Evolutionary conservation across 2,113 vertebrate species (phyloP), one percentile per base, ranked within the genome.

Genomic region (Limnothrissa miodon): DNA sequence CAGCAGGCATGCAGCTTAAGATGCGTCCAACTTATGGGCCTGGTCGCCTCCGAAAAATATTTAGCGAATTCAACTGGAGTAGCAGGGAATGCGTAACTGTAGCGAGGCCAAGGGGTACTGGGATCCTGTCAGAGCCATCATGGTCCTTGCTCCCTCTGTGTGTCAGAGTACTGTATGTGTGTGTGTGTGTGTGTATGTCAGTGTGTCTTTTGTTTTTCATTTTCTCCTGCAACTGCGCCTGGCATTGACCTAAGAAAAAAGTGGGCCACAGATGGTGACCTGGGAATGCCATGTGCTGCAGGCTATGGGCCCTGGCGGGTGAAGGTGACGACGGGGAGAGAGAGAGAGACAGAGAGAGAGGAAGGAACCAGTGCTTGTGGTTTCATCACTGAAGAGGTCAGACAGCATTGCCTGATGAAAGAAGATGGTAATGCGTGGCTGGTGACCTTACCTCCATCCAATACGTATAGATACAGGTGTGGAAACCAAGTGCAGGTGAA

Each of bases 81-180:
- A 83, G 81, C 59, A 78, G 66, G 83, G 89, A 84, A 80, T 48
- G 36, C 78, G 62, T 85, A 82, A 85, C 84, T 83, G 83, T 81
- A 83, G 81, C 66, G 86, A 82, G 79, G 83, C 82, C 25, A 62
- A 11, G 9, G 59, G 2, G 59, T 29, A 29, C 19, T 56, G 9
- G 59, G 59, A 62, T 11, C 80, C 79, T 70, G 62, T 79, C 84
- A 79, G 85, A 46, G 59, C 59, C 59, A 29, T 62, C 25, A 62
- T 2, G 59, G 59, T n/a, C 13, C 7, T 80, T 15, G 56, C 81
- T 85, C 82, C 39, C 7, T 81, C 25, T 81, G 6, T 42, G 51
- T 8, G 10, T 81, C n/a, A n/a, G n/a, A n/a, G 87, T 84, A 82
- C 29, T 10, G 44, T 48, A 23, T 80, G 44, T 80, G 45, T 80